Base-by-base conservation (phyloP, 2,797 vertebrate genomes). In the Uromys caudimaculatus region DNA sequence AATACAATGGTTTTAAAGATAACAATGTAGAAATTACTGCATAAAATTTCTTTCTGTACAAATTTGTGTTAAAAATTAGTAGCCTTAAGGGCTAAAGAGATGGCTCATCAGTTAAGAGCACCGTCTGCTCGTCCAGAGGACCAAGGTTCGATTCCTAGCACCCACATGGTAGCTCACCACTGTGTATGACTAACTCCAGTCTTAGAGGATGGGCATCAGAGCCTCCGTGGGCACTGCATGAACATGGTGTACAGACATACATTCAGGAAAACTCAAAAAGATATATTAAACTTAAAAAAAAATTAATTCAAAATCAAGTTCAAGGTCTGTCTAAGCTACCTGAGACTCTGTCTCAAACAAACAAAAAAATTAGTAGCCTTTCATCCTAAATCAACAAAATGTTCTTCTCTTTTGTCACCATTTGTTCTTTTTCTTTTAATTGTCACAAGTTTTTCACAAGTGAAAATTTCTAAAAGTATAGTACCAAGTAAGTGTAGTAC, bases 381-480 rank as follows among this genome's bases (percentile, higher is more conserved):
- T 86, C 27, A 94, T 8, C 23, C 73, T 93, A 90, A 93, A 92
- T 82, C 77, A 95, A 85, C 6, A 76, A 64, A 44, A 47, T 81
- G 84, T 93, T 84, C 67, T 95, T 86, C n/a, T 91, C 47, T 75
- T 50, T 27, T 44, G 58, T 78, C 64, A 89, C 14, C 44, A 86
- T 52, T 58, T 58, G 56, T 94, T 94, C 23, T 75, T 83, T 91
- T 52, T 58, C 47, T 86, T 86, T 86, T 9, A 95, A 89, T 44
- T 95, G 95, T 76, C 52, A 95, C 89, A 76, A 64, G 41, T 24
- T 94, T 97, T 95, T 82, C 86, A 94, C 19, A 87, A 77, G 47
- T 78, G 50, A 94, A n/a, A 96, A 84, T 35, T 92, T 91, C 78
- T 83, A 90, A 79, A 92, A 76, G 21, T 47, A 14, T 95, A 90